A percentile compares a stretch with the other conserved stretches of the same genome.
phyloP scores from a whole-genome alignment of 2,797 vertebrate species.

The Pachyuromys duprasi region DNA sequence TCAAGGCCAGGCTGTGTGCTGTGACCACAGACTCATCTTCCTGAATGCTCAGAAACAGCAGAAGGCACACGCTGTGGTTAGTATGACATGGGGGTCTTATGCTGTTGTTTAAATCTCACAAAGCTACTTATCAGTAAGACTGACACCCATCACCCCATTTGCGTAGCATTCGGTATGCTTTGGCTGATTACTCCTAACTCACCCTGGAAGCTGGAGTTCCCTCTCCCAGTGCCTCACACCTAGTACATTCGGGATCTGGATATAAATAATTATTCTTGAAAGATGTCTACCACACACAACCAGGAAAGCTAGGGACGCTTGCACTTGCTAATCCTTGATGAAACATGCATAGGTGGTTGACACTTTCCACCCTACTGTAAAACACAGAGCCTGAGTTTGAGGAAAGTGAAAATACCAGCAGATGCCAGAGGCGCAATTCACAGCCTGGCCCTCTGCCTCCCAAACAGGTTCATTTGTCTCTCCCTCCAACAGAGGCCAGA shows the following conservation, averaged over 20 bases:
- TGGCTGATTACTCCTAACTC: background rate
- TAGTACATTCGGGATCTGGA: background rate
- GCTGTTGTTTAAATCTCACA: background rate
- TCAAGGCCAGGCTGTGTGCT: background rate
- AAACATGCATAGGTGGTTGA: background rate
- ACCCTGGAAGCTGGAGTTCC: background rate
- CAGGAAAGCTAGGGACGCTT: background rate
- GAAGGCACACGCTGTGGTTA: background rate
- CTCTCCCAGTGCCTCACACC: background rate
- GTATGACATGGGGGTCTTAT: background rate
- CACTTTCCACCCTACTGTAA: background rate
- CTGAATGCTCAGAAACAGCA: background rate
- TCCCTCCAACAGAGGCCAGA: background rate
- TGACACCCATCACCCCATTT: fast-evolving
- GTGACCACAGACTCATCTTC: background rate
- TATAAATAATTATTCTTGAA: background rate
- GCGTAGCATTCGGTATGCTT: background rate
- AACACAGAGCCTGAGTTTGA: background rate
- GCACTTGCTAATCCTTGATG: background rate
- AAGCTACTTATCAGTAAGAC: background rate
- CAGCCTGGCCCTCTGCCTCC: background rate
- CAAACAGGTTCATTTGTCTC: background rate
- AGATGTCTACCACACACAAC: background rate
- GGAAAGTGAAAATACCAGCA: background rate
- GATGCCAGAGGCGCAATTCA: background rate